These are phyloP conservation scores for Diarsia dahlii DNA, from an alignment of 2,888 invertebrate genomes.

Conservation along the genomic window DNA sequence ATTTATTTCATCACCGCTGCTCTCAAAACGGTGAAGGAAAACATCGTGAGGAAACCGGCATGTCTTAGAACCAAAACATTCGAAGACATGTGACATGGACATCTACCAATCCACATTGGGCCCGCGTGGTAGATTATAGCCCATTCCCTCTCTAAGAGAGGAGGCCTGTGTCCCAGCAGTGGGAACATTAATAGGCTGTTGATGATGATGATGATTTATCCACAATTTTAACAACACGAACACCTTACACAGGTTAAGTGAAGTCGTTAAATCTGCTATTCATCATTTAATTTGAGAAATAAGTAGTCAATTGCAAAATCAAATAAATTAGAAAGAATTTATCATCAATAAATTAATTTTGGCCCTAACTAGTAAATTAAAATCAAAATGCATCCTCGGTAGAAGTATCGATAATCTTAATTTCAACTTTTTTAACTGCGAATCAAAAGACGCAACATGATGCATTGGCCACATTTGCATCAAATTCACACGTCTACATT, in stretches of 20 bases:
- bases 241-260: not conserved
- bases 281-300: not conserved
- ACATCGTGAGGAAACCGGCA: too few species aligned
- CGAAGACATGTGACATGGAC: too few species aligned
- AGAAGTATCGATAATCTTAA: not conserved
- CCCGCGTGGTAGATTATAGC: too few species aligned
- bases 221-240: not conserved
- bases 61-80: too few species aligned
- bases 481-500: constrained; percentile 28
- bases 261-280: not conserved
- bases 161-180: too few species aligned
- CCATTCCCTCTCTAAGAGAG: too few species aligned
- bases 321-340: not conserved
- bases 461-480: not conserved
- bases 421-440: not conserved
- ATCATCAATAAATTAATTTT: not conserved
- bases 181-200: too few species aligned
- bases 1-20: too few species aligned
- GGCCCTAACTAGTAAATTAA: not conserved
- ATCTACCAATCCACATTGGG: too few species aligned
- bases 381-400: not conserved
- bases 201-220: too few species aligned
- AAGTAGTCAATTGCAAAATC: not conserved
- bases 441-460: not conserved
- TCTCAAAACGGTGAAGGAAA: too few species aligned